Evolutionary conservation across 1,140 invertebrate species (phyloP).

Genomic region (Caenorhabditis tropicalis): DNA sequence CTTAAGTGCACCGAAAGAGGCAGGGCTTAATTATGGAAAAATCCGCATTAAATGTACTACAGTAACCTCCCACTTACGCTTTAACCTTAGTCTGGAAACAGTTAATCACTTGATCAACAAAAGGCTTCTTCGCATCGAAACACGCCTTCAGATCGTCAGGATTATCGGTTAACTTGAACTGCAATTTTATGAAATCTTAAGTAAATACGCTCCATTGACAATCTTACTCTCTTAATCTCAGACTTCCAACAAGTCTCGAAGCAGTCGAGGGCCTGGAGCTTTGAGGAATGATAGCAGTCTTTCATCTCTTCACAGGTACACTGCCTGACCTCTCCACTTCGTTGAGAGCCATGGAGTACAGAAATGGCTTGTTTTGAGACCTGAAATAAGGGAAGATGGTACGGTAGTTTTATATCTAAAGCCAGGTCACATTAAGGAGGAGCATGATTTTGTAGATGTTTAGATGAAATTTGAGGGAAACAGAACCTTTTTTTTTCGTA

Average conservation of each 20-base stretch:
- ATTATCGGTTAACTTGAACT: slow-evolving; percentile 39
- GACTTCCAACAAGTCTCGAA: slow-evolving; percentile 29
- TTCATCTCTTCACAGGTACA: slow-evolving; percentile 31
- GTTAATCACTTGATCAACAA: slow-evolving; percentile 19
- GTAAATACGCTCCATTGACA: not conserved
- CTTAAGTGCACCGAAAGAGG: too few relatives aligned
- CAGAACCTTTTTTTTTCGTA: too few relatives aligned
- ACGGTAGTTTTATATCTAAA: too few relatives aligned
- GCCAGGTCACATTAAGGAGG: too few relatives aligned
- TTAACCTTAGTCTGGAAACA: slow-evolving; percentile 33
- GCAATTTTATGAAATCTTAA: not conserved
- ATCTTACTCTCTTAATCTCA: not conserved
- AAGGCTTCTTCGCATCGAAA: slow-evolving; percentile 15
- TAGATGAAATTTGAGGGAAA: too few relatives aligned
- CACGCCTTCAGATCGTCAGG: not conserved
- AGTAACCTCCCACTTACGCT: too few relatives aligned
- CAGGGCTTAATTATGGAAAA: too few relatives aligned
- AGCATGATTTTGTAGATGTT: too few relatives aligned
- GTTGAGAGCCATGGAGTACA: slow-evolving; percentile 1
- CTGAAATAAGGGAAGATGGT: not conserved
- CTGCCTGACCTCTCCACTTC: slow-evolving; percentile 7
- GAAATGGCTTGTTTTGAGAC: slow-evolving; percentile 20
- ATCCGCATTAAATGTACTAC: too few relatives aligned
- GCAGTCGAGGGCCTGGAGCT: slow-evolving; percentile 12
- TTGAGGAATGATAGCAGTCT: slow-evolving; percentile 8